Percentiles rank a stretch among this genome's conserved stretches.
These are phyloP conservation scores for Lineus longissimus DNA, from an alignment of 1,140 invertebrate genomes.

Conservation along the genomic window DNA sequence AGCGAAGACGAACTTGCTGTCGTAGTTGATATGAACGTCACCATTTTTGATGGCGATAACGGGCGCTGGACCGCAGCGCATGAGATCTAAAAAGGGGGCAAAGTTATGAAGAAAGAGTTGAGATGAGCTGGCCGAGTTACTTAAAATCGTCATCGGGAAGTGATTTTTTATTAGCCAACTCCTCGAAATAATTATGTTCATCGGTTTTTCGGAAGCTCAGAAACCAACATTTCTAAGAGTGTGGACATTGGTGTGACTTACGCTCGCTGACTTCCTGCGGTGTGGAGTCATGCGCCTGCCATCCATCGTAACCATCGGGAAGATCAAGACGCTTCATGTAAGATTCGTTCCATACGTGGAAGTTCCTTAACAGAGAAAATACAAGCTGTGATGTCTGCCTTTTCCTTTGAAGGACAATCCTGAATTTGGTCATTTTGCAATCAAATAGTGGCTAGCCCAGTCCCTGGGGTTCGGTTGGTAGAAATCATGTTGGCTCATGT, in stretches of 20 bases:
- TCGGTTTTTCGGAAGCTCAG: too few species aligned
- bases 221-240: background rate
- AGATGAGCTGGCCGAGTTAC: too few species aligned
- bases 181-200: too few species aligned
- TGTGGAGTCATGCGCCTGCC: conserved; percentile 87
- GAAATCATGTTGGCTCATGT: too few species aligned
- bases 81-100: conserved; percentile 56
- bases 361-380: conserved; percentile 62
- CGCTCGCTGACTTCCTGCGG: conserved; percentile 71
- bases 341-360: conserved; percentile 90
- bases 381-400: background rate
- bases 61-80: conserved; percentile 71
- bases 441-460: too few species aligned
- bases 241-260: conserved; percentile 31
- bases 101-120: background rate
- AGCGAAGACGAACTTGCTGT: conserved; percentile 78
- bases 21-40: conserved; percentile 75
- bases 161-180: too few species aligned
- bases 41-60: conserved; percentile 76
- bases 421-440: background rate
- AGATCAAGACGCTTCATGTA: conserved; percentile 85
- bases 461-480: too few species aligned
- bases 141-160: too few species aligned
- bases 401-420: background rate
- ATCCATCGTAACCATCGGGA: conserved; percentile 68